A percentile compares a stretch with the other conserved stretches of the same genome.
Conservation (phyloP, 2,797 vertebrate species). For the Gymnopithys bicolor region DNA sequence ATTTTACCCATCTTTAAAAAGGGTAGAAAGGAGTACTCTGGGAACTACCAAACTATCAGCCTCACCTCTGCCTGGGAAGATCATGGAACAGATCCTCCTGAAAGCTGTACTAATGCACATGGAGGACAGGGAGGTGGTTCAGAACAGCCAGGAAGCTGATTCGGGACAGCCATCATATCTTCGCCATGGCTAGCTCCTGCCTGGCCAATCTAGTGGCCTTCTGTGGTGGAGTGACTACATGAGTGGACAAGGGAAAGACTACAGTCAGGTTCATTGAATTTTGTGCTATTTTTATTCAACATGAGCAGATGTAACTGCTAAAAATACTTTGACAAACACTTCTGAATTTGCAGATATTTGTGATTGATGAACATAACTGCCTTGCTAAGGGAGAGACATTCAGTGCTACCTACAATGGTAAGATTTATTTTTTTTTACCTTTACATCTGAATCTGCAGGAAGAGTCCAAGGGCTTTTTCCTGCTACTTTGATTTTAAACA, state of each 20-base stretch:
- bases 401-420: neutral
- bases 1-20: too few species aligned
- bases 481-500: neutral
- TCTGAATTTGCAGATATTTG: neutral
- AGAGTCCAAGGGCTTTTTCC: neutral
- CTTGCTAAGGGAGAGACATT: neutral
- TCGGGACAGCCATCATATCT: neutral
- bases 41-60: too few species aligned
- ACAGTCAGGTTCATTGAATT: neutral
- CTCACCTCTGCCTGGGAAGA: too few species aligned
- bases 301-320: neutral
- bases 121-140: neutral
- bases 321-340: neutral
- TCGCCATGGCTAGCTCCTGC: too few species aligned
- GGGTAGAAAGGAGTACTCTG: too few species aligned
- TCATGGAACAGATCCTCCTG: neutral
- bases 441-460: neutral
- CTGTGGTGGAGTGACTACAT: neutral
- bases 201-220: too few species aligned
- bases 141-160: neutral
- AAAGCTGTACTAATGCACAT: neutral
- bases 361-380: neutral
- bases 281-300: neutral
- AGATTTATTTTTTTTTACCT: neutral
- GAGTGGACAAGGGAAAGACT: neutral